Evolutionary conservation across 2,888 invertebrate genomes (phyloP).

Genomic region (Mesochorus sp.): DNA sequence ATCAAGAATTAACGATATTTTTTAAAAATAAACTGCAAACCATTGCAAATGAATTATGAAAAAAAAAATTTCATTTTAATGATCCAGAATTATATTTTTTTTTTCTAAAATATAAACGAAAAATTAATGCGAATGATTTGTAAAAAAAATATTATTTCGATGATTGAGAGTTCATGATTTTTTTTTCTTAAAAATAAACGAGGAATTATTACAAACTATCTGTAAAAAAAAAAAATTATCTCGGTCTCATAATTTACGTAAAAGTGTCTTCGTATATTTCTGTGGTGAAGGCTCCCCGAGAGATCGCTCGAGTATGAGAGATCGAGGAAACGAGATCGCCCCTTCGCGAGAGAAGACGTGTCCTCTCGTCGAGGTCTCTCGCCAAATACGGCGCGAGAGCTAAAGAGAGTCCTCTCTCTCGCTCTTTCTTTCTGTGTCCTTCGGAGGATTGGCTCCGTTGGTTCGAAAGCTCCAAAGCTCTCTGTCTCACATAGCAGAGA

Average conservation of each 20-base stretch:
- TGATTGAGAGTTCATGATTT: no score
- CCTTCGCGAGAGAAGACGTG: constrained; percentile 49
- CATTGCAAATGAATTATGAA: no score
- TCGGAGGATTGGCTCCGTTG: constrained; percentile 48
- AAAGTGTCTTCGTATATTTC: not conserved
- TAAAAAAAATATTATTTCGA: no score
- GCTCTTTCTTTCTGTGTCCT: constrained; percentile 39
- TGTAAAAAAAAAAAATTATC: not conserved
- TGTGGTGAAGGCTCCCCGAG: not conserved
- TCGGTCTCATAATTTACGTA: not conserved
- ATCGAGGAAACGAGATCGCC: constrained; percentile 59
- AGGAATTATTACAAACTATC: not conserved
- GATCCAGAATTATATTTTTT: no score
- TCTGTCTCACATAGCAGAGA: constrained; percentile 35
- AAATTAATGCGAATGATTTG: no score
- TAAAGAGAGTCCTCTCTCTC: constrained; percentile 39
- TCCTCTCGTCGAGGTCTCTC: constrained; percentile 52
- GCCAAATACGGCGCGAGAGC: constrained; percentile 61
- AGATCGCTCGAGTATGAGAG: constrained; percentile 40
- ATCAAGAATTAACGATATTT: no score
- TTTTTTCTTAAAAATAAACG: not conserved
- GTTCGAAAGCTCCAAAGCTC: constrained; percentile 49
- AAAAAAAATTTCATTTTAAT: no score
- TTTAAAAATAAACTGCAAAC: no score
- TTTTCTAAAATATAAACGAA: no score